Conservation (phyloP, 2,888 invertebrate genomes). For the Clanis bilineata region DNA sequence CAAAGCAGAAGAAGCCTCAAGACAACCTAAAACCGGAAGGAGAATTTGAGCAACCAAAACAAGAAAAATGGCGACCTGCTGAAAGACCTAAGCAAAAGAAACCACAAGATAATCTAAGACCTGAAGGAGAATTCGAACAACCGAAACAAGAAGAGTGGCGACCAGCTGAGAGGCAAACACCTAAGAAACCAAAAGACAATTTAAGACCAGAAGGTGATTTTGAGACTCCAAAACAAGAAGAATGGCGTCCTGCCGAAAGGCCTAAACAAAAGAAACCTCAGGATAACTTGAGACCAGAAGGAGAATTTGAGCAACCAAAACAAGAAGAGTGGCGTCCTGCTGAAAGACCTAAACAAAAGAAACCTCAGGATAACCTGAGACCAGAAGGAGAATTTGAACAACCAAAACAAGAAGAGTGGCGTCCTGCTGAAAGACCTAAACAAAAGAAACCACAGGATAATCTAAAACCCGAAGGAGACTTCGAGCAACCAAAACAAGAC, state of each 20-base stretch:
- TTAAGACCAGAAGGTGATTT: slow-evolving; percentile 77
- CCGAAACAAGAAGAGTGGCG: slow-evolving; percentile 61
- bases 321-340: slow-evolving; percentile 51
- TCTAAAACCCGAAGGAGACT: slow-evolving; percentile 46
- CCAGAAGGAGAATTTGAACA: slow-evolving; percentile 81
- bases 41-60: slow-evolving; percentile 68
- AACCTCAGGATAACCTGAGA: slow-evolving; percentile 64
- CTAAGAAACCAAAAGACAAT: slow-evolving; percentile 71
- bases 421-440: slow-evolving; percentile 61
- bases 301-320: slow-evolving; percentile 74
- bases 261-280: slow-evolving; percentile 57
- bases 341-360: slow-evolving; percentile 41
- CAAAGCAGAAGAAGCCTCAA: slow-evolving; percentile 76
- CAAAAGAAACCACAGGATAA: slow-evolving; percentile 56
- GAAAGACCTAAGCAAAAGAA: slow-evolving; percentile 52
- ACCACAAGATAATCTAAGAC: slow-evolving; percentile 69
- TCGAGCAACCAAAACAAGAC: slow-evolving; percentile 68
- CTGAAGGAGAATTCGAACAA: slow-evolving; percentile 67
- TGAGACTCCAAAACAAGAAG: slow-evolving; percentile 56
- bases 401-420: slow-evolving; percentile 53
- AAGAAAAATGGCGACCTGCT: slow-evolving; percentile 59
- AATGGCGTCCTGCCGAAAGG: slow-evolving; percentile 72
- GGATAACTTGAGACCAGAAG: slow-evolving; percentile 79
- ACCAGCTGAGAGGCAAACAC: slow-evolving; percentile 59
- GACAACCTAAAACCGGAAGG: slow-evolving; percentile 82